Base-by-base conservation (phyloP, 2,797 vertebrate genomes). In the Oreochromis grahami region DNA sequence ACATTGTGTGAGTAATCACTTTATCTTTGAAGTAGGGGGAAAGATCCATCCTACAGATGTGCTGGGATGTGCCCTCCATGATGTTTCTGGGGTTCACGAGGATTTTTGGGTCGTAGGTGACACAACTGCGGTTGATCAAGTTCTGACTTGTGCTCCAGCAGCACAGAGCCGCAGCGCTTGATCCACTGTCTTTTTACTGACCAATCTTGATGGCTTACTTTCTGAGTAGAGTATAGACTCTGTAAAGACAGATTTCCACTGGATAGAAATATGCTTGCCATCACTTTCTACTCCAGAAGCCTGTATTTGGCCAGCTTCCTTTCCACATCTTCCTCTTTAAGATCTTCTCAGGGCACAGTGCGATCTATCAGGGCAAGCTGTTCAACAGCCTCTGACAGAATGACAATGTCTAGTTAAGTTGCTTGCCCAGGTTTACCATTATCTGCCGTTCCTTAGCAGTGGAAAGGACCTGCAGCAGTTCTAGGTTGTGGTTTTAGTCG, bases 71-170 rank as follows among this genome's bases (percentile, higher is more conserved):
- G 7, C 11, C 60, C 6, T 38, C 7, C 19, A 65, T 13, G 60
- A 65, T 65, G 34, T 65, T 65, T 38, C 19, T 0, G 3, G 11
- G 34, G 6, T 38, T 38, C 4, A 0, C 38, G 34, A 38, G 60
- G 34, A 6, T 36, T 63, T 63, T 38, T 63, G 34, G 19, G 11
- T 21, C 4, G 3, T 38, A 63, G 29, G 26, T 58, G 56, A 58
- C 8, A 32, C 0, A 17, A 6, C 15, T 32, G 29, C 14, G 0
- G 26, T 1, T 32, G 26, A 2, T 0, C 17, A 32, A 58, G 29
- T 34, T 56, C 17, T 2, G 56, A 60, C 29, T 34, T 60, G 56
- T 60, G 56, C 15, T 19, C 29, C 56, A 60, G 19, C 60, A 38
- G 19, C 19, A 21, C 34, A 38, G 19, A 65, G 36, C 12, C 4